Evolutionary conservation across 2,113 vertebrate species (phyloP), one percentile per base, ranked within the genome.

Genomic region (Burhinus oedicnemus): DNA sequence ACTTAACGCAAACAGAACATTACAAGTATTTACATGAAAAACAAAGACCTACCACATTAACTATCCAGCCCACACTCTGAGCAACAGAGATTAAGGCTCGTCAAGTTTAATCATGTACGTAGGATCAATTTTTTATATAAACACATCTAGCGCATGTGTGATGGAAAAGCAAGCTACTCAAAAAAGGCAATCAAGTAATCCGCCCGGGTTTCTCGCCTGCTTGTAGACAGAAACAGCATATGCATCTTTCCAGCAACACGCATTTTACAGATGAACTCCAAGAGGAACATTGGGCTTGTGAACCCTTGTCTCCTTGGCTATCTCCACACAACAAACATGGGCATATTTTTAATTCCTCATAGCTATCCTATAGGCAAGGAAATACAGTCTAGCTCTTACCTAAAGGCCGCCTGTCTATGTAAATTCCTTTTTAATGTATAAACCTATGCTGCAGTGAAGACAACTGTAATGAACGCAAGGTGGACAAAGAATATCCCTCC

Each of bases 11-110:
- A 87, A 86, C 57, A 90, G 60, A 81, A 71, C 42, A 68, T 68
- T 70, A 51, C 77, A 96, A 95, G 83, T 79, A 95, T 76, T 92
- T 85, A 87, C 83, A 84, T 8, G 80, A 95, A 96, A 95, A 95
- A 92, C 42, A 89, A 87, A 95, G 84, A 95, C 77, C 81, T 96
- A 94, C 54, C 69, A 87, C 86, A 57, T 30, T 55, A 81, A 47
- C 77, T 72, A 64, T 27, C 77, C 54, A 77, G 70, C 74, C 86
- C 87, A 82, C 52, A 60, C 69, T 95, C 80, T 55, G 38, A 30
- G 57, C 57, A 85, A 76, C 62, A 65, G 69, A 95, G 74, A 95
- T 82, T 89, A 93, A 87, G 69, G n/a, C 27, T 76, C 85, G 72
- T 61, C 93, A 89, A 83, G 70, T 77, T 89, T 79, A 71, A 95